A percentile compares a stretch with the other conserved stretches of the same genome.
These are phyloP conservation scores for Chaetura pelagica DNA, from an alignment of 2,113 vertebrate species.

Conservation along the genomic window DNA sequence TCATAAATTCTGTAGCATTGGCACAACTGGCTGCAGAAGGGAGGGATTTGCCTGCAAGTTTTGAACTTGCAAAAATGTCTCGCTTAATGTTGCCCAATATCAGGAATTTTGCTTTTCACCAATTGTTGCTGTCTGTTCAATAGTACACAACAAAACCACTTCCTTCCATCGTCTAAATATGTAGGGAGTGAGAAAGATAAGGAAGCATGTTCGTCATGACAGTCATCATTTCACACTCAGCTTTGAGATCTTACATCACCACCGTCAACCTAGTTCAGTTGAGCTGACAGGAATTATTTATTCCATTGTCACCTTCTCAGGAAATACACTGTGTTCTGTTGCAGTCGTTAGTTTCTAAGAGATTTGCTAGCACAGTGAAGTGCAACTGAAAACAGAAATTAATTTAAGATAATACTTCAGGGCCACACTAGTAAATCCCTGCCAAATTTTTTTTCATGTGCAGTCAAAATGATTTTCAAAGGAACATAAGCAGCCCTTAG, in stretches of 20 bases:
- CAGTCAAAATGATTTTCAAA: background rate
- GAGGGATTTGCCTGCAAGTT: background rate
- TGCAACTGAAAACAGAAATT: background rate
- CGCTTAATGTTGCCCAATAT: background rate
- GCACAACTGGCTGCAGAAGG: background rate
- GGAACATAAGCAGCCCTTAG: background rate
- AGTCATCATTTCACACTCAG: background rate
- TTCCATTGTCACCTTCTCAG: constrained; percentile 1
- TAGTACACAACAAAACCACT: background rate
- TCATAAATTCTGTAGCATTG: background rate
- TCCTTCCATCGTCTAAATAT: background rate
- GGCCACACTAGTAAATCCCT: background rate
- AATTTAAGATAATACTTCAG: background rate
- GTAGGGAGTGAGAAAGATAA: background rate
- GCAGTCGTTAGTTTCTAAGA: background rate
- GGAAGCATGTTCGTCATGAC: background rate
- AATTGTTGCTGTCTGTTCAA: background rate
- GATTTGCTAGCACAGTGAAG: background rate
- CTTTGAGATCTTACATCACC: background rate
- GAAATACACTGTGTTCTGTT: background rate
- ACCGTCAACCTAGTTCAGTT: background rate
- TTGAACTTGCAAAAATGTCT: background rate
- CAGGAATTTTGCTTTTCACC: background rate
- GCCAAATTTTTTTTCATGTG: background rate
- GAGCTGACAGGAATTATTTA: background rate